phyloP scores from a whole-genome alignment of 2,797 vertebrate genomes.

The Diglossa cyanea region DNA sequence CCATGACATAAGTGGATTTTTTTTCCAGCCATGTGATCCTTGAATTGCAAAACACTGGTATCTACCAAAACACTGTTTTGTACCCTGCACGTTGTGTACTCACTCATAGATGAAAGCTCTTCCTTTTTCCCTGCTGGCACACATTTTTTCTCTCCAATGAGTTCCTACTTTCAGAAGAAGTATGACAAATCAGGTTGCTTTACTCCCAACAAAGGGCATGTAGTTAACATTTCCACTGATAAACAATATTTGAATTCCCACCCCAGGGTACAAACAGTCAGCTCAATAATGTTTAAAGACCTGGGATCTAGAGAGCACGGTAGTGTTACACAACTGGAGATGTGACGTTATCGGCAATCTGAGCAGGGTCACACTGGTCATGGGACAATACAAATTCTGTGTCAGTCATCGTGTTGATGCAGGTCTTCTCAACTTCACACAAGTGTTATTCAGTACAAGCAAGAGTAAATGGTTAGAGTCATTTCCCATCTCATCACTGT shows the following conservation, averaged over 20 bases:
- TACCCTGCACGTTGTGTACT: background rate
- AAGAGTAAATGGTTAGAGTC: background rate
- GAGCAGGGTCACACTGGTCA: background rate
- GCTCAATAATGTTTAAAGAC: background rate
- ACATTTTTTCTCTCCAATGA: background rate
- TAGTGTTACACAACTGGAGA: conserved; percentile 18
- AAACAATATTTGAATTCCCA: conserved; percentile 14
- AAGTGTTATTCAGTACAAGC: background rate
- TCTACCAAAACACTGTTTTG: background rate
- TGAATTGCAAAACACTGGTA: conserved; percentile 19
- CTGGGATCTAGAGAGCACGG: background rate
- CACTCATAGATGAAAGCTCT: background rate
- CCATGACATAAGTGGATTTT: background rate
- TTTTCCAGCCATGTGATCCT: background rate
- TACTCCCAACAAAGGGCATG: background rate
- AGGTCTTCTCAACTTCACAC: background rate
- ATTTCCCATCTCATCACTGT: background rate
- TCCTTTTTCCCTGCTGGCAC: background rate
- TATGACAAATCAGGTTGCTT: background rate
- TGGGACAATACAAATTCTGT: background rate
- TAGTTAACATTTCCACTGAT: background rate
- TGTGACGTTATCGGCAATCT: background rate
- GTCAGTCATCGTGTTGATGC: background rate
- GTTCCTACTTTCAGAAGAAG: background rate
- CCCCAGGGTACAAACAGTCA: background rate